A percentile compares a stretch with the other conserved stretches of the same genome.
Conservation (phyloP, 2,888 invertebrate genomes). For the Dasysyrphus albostriatus region DNA sequence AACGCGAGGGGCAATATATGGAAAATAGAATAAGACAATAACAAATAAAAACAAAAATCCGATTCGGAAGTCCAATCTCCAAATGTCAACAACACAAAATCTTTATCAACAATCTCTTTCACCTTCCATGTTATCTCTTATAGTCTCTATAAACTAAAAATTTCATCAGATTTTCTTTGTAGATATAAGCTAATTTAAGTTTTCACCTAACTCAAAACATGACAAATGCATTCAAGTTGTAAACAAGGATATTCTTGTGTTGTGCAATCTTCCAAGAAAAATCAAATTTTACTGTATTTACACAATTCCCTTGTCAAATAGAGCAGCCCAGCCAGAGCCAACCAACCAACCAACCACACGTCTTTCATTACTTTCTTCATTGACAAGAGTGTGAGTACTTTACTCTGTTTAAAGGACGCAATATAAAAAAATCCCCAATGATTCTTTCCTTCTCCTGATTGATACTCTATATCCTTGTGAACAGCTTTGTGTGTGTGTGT, state of each 20-base stretch:
- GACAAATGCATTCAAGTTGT: conserved; percentile 16
- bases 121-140: too few species aligned
- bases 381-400: conserved; percentile 33
- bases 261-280: conserved; percentile 11
- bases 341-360: background rate
- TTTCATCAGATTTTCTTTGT: too few species aligned
- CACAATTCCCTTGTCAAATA: conserved; percentile 17
- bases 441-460: conserved; percentile 31
- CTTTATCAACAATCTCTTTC: too few species aligned
- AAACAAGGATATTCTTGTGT: background rate
- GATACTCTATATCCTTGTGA: conserved; percentile 27
- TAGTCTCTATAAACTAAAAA: too few species aligned
- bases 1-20: too few species aligned
- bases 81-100: too few species aligned
- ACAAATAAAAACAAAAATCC: too few species aligned
- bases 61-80: too few species aligned
- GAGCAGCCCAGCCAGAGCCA: background rate
- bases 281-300: conserved; percentile 27
- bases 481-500: background rate
- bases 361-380: conserved; percentile 42
- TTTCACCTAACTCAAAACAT: background rate
- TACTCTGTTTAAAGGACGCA: conserved; percentile 30
- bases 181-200: too few species aligned
- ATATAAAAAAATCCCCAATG: conserved; percentile 30
- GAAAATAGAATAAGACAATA: too few species aligned